Base-by-base conservation (phyloP, 2,113 vertebrate species). In the Syngnathus scovelli region DNA sequence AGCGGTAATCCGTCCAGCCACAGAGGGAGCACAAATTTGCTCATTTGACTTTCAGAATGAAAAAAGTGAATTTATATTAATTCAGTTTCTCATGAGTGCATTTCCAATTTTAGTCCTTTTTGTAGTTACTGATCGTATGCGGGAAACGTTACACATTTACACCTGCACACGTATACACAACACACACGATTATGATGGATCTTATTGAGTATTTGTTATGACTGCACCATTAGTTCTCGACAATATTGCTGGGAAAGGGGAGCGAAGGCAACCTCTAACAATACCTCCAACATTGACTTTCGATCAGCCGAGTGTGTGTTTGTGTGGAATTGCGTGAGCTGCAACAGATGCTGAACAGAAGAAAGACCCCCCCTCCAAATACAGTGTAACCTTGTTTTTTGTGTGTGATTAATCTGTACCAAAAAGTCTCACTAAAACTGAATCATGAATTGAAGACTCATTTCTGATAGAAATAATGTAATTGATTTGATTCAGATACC, bases 191-290 rank as follows among this genome's bases (percentile, higher is more conserved):
- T 89, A 90, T 91, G 91, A 92, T 86, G 44, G 90, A 93, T 90
- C 85, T 80, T 36, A 70, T 72, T 71, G 66, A 85, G 86, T 90
- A 92, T 91, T 87, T 89, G 89, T 90, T 90, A 90, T 92, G 91
- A 93, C 86, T 83, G 87, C 85, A 79, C 84, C 90, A 91, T 92
- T 92, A 91, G 86, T 92, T 91, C 90, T 82, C 82, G 73, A 74
- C 81, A 81, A 80, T 76, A 73, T 81, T 82, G 85, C 89, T 83
- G 83, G 86, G 88, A 89, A 89, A 86, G 83, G 87, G 81, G 79
- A 86, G 83, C 80, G 87, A 83, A 82, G 81, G 76, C 72, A 86
- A 90, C 68, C 82, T 91, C 88, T 89, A 90, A 85, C 82, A 85
- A 86, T 83, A 68, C 74, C 87, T 80, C 87, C 64, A 75, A 79